Evolutionary conservation across 1,140 invertebrate genomes (phyloP), one percentile per base, ranked within the genome.

Genomic region (Riptortus pedestris): DNA sequence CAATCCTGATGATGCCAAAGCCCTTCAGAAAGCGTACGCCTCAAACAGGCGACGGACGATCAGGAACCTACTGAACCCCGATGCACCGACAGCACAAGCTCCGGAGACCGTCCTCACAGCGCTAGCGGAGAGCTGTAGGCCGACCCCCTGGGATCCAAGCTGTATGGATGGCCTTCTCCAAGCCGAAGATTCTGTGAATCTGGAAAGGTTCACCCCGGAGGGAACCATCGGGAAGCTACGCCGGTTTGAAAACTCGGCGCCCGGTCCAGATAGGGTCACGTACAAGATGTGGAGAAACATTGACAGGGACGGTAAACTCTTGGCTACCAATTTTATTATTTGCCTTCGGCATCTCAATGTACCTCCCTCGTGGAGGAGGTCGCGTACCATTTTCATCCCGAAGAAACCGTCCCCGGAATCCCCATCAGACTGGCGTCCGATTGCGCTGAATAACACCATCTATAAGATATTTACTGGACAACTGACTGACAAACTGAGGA

Each of bases 401-500:
- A 74, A 76, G 24, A 72, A 73, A 20, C 70, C 71, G 1, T 66
- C 68, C 27, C 22, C 48, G 3, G 63, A 64, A 9, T 66, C 71
- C 31, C 52, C 71, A 0, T 31, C 33, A 2, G 75, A 75, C 58
- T 76, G 73, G 73, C 59, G 72, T 11, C 73, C 73, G 0, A 69
- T 76, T 0, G 65, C 72, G 0, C 67, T 75, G n/a, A 65, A 69
- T 14, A 66, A 70, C n/a, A 71, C 69, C 0, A 66, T 70, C 1
- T 68, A 69, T 0, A 75, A 75, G 33, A 66, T 75, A 2, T 75
- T 73, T 28, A 65, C 71, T 0, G 70, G 70, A 0, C 45, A 73
- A 2, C 0, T 73, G n/a, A 31, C 68, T 0, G 7, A 33, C 51
- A 51, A 62, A 9, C 11, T 67, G 3, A 22, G 20, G 0, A 14